Base-by-base conservation (phyloP, 2,888 invertebrate species). In the Leptodirus hochenwartii region DNA sequence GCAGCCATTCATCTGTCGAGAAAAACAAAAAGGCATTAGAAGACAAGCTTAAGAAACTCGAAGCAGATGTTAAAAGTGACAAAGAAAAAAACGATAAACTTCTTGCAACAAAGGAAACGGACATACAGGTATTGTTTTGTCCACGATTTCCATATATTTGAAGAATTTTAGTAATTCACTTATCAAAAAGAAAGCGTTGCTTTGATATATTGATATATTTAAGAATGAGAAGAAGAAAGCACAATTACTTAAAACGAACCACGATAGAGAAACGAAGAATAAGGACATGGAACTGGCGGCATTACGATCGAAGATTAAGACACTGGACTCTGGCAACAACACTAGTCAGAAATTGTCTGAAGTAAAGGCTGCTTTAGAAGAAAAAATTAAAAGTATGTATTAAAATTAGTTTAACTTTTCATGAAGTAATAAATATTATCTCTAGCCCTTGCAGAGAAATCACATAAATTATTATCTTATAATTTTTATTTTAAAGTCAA, bases 221-320 rank as follows among this genome's bases (percentile, higher is more conserved):
- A 37, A 71, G 66, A 65, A 66, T 35, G 69, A 73, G 43, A 65
- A 66, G 32, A 78, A 76, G 47, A 66, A 69, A 42, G 43, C 68
- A 15, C 77, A 79, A 30, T 63, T 74, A 35, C 59, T 68, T 42
- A 76, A 75, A 44, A 43, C 58, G n/a, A 61, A 65, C 20, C 65
- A 72, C 28, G 80, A 82, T 36, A 75, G 71, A 46, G 80, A 87
- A 43, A 61, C 73, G 34, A 74, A 77, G 44, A 71, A 75, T 41
- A 76, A 71, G 46, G 84, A 85, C 47, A 58, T 69, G 3, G 82
- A 82, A 55, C 61, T 90, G 32, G 72, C 74, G 30, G 66, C 71
- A 3, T 57, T 88, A 13, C 78, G 76, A 46, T 66, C 72, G 9
- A 85, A 84, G 58, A 59, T 79, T 25, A 67, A 67, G 41, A 59